Conservation (phyloP, 2,113 vertebrate genomes). For the Malurus alboscapulatus region DNA sequence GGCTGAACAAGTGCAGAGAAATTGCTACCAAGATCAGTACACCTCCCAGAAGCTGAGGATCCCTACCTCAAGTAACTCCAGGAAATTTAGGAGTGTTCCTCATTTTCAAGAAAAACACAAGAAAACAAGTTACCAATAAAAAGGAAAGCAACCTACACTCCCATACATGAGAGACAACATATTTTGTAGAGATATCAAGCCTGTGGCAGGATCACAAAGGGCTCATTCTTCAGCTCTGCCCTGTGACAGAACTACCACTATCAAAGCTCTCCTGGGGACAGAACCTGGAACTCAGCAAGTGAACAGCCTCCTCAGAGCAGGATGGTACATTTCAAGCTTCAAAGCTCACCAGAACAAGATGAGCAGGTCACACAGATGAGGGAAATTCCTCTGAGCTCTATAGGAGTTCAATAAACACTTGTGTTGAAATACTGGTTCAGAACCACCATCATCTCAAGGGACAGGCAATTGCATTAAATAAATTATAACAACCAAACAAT, state of each 20-base stretch:
- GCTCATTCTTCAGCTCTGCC: background rate
- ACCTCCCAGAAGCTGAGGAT: background rate
- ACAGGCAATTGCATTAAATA: background rate
- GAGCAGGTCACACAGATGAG: background rate
- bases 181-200: background rate
- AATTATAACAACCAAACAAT: constrained; percentile 3
- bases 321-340: background rate
- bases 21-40: background rate
- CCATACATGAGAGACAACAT: background rate
- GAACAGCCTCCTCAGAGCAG: background rate
- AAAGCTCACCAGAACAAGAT: background rate
- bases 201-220: background rate
- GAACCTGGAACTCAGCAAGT: background rate
- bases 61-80: background rate
- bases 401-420: background rate
- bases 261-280: background rate
- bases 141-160: background rate
- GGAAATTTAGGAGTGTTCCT: background rate
- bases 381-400: background rate
- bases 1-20: background rate
- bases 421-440: background rate
- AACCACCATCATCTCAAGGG: background rate
- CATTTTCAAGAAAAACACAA: background rate
- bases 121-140: background rate
- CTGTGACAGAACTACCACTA: background rate